Evolutionary conservation across 2,888 invertebrate genomes (phyloP).

Genomic region (Thumatha senex): DNA sequence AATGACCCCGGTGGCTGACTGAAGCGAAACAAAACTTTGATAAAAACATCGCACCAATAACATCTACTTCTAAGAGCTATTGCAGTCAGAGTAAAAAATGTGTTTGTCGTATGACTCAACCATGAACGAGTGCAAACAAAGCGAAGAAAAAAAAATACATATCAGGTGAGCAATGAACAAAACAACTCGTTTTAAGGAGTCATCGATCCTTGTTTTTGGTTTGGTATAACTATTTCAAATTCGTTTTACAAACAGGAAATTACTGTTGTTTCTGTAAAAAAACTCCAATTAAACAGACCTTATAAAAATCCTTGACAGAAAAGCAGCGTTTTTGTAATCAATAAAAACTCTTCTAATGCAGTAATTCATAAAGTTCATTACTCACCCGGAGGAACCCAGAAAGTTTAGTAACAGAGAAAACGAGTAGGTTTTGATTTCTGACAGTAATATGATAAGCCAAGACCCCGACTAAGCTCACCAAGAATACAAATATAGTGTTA

Average conservation of each 20-base stretch:
- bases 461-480: no score
- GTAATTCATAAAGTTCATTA: no score
- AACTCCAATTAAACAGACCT: no score
- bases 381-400: no score
- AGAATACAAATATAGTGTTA: no score
- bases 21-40: constrained; percentile 54
- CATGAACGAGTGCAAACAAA: constrained; percentile 35
- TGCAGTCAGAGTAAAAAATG: constrained; percentile 36
- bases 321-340: no score
- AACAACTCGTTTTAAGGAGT: not conserved
- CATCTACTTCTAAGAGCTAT: constrained; percentile 26
- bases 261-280: not conserved
- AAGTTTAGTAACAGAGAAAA: no score
- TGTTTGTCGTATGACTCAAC: constrained; percentile 47
- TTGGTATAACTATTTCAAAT: not conserved
- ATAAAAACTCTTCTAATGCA: no score
- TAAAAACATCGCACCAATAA: constrained; percentile 47
- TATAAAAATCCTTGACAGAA: no score
- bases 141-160: constrained; percentile 25
- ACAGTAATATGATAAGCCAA: no score
- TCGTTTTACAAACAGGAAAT: not conserved
- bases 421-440: no score
- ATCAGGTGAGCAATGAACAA: not conserved
- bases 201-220: not conserved
- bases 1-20: constrained; percentile 46